Evolutionary conservation across 1,140 invertebrate genomes (phyloP).

Genomic region (Archivesica marissinica): DNA sequence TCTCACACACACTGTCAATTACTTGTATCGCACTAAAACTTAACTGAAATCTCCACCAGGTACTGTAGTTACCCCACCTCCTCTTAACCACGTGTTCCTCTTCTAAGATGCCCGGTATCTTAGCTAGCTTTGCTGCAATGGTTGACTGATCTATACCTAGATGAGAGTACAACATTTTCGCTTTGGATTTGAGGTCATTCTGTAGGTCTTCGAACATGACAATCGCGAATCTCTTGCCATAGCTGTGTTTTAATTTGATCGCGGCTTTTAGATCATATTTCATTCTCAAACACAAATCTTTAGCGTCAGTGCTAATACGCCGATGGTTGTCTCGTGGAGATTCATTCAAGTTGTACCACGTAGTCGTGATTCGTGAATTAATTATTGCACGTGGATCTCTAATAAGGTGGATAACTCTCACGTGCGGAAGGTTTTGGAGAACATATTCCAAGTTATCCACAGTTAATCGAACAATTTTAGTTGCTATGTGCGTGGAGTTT

Average conservation of each 20-base stretch:
- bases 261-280: constrained; percentile 25
- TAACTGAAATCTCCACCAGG: constrained; percentile 30
- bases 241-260: background rate
- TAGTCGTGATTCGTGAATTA: constrained; percentile 34
- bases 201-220: constrained; percentile 47
- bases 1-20: constrained; percentile 26
- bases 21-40: constrained; percentile 20
- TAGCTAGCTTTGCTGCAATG: constrained; percentile 8
- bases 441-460: constrained; percentile 28
- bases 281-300: constrained; percentile 25
- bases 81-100: constrained; percentile 15
- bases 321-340: constrained; percentile 11
- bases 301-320: constrained; percentile 11
- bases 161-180: constrained; percentile 8
- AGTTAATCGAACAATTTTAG: constrained; percentile 39
- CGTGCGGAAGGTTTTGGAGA: background rate
- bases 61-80: background rate
- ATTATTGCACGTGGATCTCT: constrained; percentile 47
- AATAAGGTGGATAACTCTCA: constrained; percentile 28
- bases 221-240: background rate
- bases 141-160: constrained; percentile 1
- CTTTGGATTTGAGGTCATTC: constrained; percentile 6
- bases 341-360: constrained; percentile 14
- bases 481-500: background rate
- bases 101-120: constrained; percentile 4